Evolutionary conservation across 1,140 invertebrate genomes (phyloP), one percentile per base, ranked within the genome.

Genomic region (Trichonephila inaurata): DNA sequence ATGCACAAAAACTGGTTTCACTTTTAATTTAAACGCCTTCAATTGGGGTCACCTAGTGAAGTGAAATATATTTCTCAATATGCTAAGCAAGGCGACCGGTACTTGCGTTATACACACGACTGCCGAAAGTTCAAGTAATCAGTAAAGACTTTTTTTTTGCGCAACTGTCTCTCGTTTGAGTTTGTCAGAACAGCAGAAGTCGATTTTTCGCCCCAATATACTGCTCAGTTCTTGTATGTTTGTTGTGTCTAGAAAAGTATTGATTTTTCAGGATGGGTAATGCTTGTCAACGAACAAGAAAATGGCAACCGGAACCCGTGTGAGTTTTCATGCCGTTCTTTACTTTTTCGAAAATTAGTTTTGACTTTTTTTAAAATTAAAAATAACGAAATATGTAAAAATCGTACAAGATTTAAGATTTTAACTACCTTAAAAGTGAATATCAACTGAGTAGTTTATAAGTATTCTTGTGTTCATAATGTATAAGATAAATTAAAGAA

Each of bases 241-340:
- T 60, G 85, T 62, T 87, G 85, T 64, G 87, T 24, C 28, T 77
- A 16, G 24, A 33, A 28, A 33, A 77, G 40, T 77, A 77, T 33
- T 10, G 28, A 40, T 77, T 19, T 77, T 77, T 77, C 24, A 77
- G 21, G 28, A 94, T 94, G 93, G 93, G 93, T 18, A 94, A 94
- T 62, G 93, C 93, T 7, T 94, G 93, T 90, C 93, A 90, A 88
- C n/a, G 64, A 61, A 82, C 93, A 21, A 82, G 93, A 72, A 94
- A 94, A 94, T 94, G 93, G 93, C 87, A 94, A 85, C 93, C 88
- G 10, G 93, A 94, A 40, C 93, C 93, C 12, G 93, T 94, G 93
- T 94, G 83, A 94, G 93, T 94, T 33, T 44, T 60, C 14, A 40
- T 40, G 51, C 51, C 3, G 12, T 85, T 83, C 7, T 69, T 62